These are phyloP conservation scores for Limnephilus marmoratus DNA, from an alignment of 2,888 invertebrate genomes.

Conservation along the genomic window DNA sequence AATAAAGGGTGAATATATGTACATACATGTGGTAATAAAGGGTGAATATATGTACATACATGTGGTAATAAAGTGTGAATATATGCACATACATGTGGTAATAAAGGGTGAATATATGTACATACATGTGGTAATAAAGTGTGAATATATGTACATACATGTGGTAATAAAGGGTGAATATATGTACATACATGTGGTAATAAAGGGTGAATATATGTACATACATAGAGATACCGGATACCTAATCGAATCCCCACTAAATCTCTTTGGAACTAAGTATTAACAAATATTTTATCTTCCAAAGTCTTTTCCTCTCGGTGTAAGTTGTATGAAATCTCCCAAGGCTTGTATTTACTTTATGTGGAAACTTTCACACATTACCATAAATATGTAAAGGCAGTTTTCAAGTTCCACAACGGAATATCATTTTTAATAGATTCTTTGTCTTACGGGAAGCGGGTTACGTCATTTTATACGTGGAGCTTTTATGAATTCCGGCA, in stretches of 20 bases:
- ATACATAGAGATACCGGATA: background rate
- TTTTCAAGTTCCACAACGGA: slow-evolving; percentile 48
- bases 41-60: background rate
- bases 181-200: background rate
- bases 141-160: background rate
- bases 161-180: background rate
- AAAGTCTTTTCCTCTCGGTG: background rate
- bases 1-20: background rate
- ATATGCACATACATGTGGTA: background rate
- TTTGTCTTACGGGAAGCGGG: slow-evolving; percentile 16
- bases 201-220: background rate
- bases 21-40: background rate
- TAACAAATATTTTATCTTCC: background rate
- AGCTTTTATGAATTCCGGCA: background rate
- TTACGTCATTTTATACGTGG: background rate
- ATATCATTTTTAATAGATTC: slow-evolving; percentile 44
- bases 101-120: background rate
- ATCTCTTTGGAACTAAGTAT: background rate
- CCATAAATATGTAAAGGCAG: slow-evolving; percentile 59
- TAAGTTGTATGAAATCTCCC: background rate
- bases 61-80: background rate
- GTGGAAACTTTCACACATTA: slow-evolving; percentile 55
- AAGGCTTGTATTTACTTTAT: slow-evolving; percentile 45
- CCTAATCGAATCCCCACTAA: background rate
- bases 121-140: background rate